phyloP scores from a whole-genome alignment of 92 coral and sea anemone species.

The Porites cylindrica region DNA sequence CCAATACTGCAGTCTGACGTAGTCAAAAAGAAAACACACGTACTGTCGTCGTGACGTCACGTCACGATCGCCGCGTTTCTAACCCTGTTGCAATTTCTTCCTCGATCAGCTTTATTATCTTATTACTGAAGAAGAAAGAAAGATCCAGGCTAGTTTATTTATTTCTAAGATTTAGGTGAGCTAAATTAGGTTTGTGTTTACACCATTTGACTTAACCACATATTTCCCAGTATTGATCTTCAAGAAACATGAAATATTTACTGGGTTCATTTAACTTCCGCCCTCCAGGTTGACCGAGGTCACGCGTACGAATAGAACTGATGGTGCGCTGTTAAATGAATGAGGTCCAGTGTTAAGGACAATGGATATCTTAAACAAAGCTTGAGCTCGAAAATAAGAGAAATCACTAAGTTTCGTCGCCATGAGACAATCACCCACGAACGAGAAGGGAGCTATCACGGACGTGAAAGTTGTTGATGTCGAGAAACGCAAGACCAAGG shows the following conservation, averaged over 20 bases:
- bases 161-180: not conserved
- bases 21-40: not conserved
- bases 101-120: no score
- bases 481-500: conserved; percentile 79
- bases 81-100: not conserved
- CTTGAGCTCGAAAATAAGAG: not conserved
- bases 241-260: conserved; percentile 16
- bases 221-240: not conserved
- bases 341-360: conserved; percentile 1
- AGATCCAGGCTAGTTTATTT: not conserved
- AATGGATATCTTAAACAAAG: not conserved
- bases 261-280: conserved; percentile 30
- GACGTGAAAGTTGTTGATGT: conserved; percentile 90
- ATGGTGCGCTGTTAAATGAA: conserved; percentile 3
- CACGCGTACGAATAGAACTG: conserved; percentile 19
- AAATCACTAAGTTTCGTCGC: not conserved
- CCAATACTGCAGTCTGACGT: no score
- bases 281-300: conserved; percentile 9
- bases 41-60: conserved; percentile 41
- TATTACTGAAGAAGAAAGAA: no score
- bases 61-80: not conserved
- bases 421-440: conserved; percentile 70
- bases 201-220: not conserved
- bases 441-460: conserved; percentile 52
- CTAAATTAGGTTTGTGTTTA: not conserved